Evolutionary conservation across 1,140 invertebrate species (phyloP).

Genomic region (Cyclargus thomasi): DNA sequence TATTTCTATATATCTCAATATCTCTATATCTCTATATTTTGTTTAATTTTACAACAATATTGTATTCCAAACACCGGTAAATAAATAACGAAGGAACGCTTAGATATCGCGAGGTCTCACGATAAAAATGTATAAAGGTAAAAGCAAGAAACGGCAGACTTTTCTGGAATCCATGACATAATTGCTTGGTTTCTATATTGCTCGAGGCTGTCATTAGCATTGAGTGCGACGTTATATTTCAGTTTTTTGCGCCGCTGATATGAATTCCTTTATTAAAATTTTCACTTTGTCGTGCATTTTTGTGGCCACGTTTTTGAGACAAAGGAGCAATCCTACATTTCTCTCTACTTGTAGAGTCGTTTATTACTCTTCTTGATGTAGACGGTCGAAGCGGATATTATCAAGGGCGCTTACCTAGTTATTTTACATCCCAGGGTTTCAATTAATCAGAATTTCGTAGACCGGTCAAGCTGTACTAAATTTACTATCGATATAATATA

Average conservation of each 20-base stretch:
- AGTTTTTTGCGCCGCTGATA: not conserved
- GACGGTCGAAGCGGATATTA: not conserved
- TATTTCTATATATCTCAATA: not conserved
- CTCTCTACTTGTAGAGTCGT: not conserved
- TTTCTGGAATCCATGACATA: constrained; percentile 9
- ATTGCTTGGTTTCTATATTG: constrained; percentile 9
- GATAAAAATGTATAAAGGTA: not conserved
- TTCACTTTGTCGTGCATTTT: constrained; percentile 1
- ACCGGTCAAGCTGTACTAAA: too few species aligned
- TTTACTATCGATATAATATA: too few species aligned
- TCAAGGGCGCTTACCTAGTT: too few species aligned
- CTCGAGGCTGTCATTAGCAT: constrained; percentile 7
- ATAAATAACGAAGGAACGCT: not conserved
- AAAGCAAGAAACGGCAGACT: not conserved
- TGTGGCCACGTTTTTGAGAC: not conserved
- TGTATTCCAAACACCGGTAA: not conserved
- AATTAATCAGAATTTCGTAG: too few species aligned
- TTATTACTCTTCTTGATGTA: not conserved
- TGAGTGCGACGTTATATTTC: constrained; percentile 9
- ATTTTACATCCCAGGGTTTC: too few species aligned
- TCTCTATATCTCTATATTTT: not conserved
- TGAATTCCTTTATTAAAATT: constrained; percentile 15
- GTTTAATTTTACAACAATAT: constrained; percentile 2
- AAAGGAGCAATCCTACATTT: not conserved
- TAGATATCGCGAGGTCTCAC: not conserved